Evolutionary conservation across 2,888 invertebrate species (phyloP), one percentile per base, ranked within the genome.

Genomic region (Hyalella azteca): DNA sequence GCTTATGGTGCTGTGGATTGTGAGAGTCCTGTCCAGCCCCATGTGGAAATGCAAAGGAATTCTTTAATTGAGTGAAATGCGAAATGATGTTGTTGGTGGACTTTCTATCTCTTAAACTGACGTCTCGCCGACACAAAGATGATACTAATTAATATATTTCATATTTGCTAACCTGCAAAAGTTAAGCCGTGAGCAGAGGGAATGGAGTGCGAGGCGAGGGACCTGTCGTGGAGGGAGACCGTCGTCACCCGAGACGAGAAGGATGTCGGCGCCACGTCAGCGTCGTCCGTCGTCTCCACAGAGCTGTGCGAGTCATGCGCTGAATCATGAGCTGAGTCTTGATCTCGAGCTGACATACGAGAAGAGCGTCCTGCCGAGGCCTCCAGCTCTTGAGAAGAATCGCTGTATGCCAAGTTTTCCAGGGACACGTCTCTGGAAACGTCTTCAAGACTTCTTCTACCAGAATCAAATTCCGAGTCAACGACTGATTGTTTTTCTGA

Each of bases 301-400:
- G 82, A 82, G 49, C 82, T 82, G 48, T 82, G 82, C 0, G 82
- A 82, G 60, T 81, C 81, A 39, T 81, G 81, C 41, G 81, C 81
- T 19, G 81, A 81, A 45, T 82, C 82, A 13, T 80, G 79, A 40
- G 80, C 82, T 59, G 75, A 75, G 45, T 75, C 75, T 13, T 75
- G 75, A 39, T 45, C 75, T 11, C 66, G 66, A 1, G 9, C 36
- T n/a, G 54, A 54, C 5, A 36, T 11, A 15, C 79, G 82, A 15
- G 82, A 80, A 15, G 79, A 78, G 19, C 80, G 76, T 15, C 80
- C 82, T 29, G 39, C 19, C 19, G 66, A 36, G n/a, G 29, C n/a
- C n/a, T 75, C 75, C 36, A 13, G 75, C 36, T 75, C 75, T n/a
- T 75, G 75, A 1, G 82, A 82, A 26, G 82, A 82, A 59, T 80